Conservation (phyloP, 2,888 invertebrate species). For the Muscina levida region DNA sequence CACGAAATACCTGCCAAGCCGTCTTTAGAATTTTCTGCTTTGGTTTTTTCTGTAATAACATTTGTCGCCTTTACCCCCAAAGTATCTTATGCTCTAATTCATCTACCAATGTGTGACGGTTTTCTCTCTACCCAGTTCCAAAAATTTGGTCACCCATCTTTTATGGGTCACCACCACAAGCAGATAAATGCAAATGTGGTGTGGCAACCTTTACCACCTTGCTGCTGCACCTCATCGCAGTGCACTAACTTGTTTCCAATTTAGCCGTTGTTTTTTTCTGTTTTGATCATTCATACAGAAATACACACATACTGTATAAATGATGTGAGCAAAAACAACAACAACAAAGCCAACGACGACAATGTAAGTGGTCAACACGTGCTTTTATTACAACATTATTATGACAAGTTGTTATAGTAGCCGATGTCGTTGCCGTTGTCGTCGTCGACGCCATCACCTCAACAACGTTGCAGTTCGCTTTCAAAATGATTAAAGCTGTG, state of each 20-base stretch:
- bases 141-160: slow-evolving; percentile 26
- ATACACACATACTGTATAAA: too few species aligned
- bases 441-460: too few species aligned
- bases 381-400: slow-evolving; percentile 75
- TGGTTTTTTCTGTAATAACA: too few species aligned
- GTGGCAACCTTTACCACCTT: slow-evolving; percentile 36
- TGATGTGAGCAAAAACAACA: slow-evolving; percentile 22
- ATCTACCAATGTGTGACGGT: too few species aligned
- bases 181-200: slow-evolving; percentile 23
- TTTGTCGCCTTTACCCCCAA: too few species aligned
- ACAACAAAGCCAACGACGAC: slow-evolving; percentile 25
- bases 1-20: too few species aligned
- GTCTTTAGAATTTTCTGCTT: too few species aligned
- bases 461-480: slow-evolving; percentile 14
- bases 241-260: slow-evolving; percentile 15
- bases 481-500: neutral
- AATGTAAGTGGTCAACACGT: slow-evolving; percentile 74
- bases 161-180: slow-evolving; percentile 41
- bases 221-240: too few species aligned
- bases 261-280: slow-evolving; percentile 32
- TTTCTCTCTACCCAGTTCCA: neutral
- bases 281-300: slow-evolving; percentile 22
- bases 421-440: slow-evolving; percentile 13
- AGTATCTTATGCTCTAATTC: too few species aligned
- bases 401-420: slow-evolving; percentile 61